These are phyloP conservation scores for Zosterops hypoxanthus DNA, from an alignment of 2,113 vertebrate species.

Conservation along the genomic window DNA sequence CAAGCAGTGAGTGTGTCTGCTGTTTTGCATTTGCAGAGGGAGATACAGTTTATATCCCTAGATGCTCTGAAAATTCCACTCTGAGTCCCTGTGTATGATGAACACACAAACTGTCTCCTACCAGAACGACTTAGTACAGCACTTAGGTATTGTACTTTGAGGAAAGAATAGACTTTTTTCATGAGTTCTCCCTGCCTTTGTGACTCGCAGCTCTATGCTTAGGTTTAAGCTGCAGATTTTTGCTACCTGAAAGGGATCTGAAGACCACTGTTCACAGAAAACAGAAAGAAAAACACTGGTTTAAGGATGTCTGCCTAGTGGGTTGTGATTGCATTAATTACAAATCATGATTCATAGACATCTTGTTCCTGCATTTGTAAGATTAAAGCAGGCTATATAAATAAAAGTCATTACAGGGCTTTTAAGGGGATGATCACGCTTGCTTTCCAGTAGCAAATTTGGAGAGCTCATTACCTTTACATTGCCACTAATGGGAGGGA, in stretches of 20 bases:
- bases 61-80: not conserved
- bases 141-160: not conserved
- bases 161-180: not conserved
- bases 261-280: not conserved
- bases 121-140: not conserved
- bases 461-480: not conserved
- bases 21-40: not conserved
- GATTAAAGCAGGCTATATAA: not conserved
- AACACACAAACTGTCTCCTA: not conserved
- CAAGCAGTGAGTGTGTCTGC: not conserved
- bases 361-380: not conserved
- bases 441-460: constrained; percentile 3
- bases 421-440: not conserved
- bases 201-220: not conserved
- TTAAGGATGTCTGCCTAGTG: not conserved
- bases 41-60: not conserved
- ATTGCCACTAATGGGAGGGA: not conserved
- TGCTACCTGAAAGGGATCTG: not conserved
- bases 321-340: not conserved
- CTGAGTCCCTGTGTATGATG: not conserved
- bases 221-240: not conserved
- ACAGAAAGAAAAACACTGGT: not conserved
- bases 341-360: not conserved
- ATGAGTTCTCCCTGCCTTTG: rapidly evolving
- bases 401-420: not conserved